These are phyloP conservation scores for Podilymbus podiceps DNA, from an alignment of 2,113 vertebrate species.

Conservation along the genomic window DNA sequence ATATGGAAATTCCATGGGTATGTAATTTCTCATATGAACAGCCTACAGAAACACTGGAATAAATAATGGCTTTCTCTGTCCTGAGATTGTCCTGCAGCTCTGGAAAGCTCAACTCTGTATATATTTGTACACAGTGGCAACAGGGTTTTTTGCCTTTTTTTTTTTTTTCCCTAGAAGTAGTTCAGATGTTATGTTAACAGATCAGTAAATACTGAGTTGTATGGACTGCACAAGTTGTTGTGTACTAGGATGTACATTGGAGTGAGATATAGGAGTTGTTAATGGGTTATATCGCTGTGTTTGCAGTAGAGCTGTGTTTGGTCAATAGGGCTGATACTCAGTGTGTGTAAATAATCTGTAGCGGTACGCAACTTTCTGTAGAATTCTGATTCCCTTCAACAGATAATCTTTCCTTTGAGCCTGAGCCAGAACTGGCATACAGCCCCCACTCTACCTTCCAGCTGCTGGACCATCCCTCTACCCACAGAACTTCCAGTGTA, in stretches of 20 bases:
- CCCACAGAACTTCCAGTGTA: neutral
- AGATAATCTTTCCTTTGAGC: conserved; percentile 68
- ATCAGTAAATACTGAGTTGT: neutral
- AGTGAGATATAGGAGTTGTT: neutral
- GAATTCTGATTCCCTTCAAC: neutral
- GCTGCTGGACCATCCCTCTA: neutral
- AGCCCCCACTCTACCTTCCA: neutral
- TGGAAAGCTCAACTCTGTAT: neutral
- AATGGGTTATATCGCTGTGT: neutral
- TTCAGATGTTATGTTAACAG: neutral
- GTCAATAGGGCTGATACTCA: neutral
- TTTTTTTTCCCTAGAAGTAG: neutral
- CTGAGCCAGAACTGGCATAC: neutral
- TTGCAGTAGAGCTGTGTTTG: neutral
- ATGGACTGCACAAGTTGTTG: neutral
- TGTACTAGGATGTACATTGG: neutral
- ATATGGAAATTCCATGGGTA: conserved; percentile 42
- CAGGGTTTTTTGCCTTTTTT: accelerated
- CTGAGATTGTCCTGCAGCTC: neutral
- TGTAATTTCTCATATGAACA: neutral
- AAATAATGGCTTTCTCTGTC: neutral
- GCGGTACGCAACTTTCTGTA: neutral
- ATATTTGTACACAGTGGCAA: neutral
- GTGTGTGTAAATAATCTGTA: neutral
- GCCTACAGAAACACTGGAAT: neutral